phyloP scores from a whole-genome alignment of 2,113 vertebrate species.

The Rhadina sibilatrix region DNA sequence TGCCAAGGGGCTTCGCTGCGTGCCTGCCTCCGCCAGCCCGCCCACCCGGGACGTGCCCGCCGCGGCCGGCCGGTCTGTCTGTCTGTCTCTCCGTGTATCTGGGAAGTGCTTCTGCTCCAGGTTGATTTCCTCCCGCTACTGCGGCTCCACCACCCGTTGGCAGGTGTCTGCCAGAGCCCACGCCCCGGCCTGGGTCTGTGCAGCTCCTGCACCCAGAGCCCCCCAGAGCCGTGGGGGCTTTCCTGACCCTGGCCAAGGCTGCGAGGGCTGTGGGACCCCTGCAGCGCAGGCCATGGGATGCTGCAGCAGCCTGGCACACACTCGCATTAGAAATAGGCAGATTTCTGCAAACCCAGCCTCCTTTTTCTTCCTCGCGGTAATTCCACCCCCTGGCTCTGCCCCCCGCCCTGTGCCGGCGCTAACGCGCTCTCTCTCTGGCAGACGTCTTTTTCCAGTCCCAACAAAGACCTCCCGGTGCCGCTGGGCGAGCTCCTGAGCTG shows the following conservation, averaged over 20 bases:
- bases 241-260: neutral
- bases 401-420: neutral
- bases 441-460: constrained; percentile 20
- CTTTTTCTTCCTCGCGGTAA: neutral
- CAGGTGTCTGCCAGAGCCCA: neutral
- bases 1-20: neutral
- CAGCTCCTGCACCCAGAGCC: neutral
- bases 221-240: rapidly evolving
- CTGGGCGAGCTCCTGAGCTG: constrained; percentile 46
- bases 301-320: neutral
- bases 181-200: neutral
- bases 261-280: neutral
- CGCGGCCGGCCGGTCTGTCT: neutral
- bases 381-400: neutral
- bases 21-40: neutral
- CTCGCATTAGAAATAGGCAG: neutral
- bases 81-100: constrained; percentile 9
- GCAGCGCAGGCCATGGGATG: rapidly evolving
- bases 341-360: neutral
- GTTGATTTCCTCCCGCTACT: neutral
- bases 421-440: constrained; percentile 36
- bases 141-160: neutral
- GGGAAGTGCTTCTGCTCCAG: constrained; percentile 39
- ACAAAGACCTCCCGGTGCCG: neutral
- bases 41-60: neutral